Evolutionary conservation across 2,888 invertebrate species (phyloP), one percentile per base, ranked within the genome.

Genomic region (Andrena bucephala): DNA sequence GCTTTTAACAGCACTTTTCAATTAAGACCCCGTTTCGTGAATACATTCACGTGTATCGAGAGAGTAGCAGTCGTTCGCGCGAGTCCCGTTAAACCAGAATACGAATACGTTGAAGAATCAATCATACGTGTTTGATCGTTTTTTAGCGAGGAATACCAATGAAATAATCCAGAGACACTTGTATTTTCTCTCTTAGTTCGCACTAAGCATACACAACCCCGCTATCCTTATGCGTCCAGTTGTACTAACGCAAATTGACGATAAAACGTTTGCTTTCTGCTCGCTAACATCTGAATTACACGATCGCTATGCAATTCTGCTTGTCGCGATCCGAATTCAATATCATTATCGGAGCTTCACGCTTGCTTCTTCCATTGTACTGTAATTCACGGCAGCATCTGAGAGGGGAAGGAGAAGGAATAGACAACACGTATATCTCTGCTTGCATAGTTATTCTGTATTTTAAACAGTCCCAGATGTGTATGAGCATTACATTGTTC

Each of bases 341-440:
- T 79, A 85, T 60, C 59, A 77, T 83, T 68, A 65, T 66, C 84
- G 86, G 80, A 89, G 84, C 80, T 86, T 85, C 82, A 69, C 84
- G 90, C 88, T 89, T 89, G 85, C 87, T 88, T 85, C 87, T 83
- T 90, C 88, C 83, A 89, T 85, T 87, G 85, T 94, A 94, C 95
- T 94, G 94, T 95, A 94, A 95, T 95, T 94, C 95, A 95, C 95
- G 95, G 94, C 95, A 95, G 95, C 95, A 95, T 95, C 95, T 94
- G 95, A 95, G 95, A 95, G 95, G 93, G 95, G 95, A 94, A 95
- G 95, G 94, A 95, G 95, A 95, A 95, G 95, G 95, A 95, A 92
- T 88, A 85, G 89, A 91, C 87, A 89, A 89, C 83, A 85, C 70
- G 70, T 87, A 42, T 42, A 84, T 85, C 81, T 81, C 81, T 82